These are phyloP conservation scores for Balaenoptera acutorostrata DNA, from an alignment of 2,113 vertebrate species.

Conservation along the genomic window DNA sequence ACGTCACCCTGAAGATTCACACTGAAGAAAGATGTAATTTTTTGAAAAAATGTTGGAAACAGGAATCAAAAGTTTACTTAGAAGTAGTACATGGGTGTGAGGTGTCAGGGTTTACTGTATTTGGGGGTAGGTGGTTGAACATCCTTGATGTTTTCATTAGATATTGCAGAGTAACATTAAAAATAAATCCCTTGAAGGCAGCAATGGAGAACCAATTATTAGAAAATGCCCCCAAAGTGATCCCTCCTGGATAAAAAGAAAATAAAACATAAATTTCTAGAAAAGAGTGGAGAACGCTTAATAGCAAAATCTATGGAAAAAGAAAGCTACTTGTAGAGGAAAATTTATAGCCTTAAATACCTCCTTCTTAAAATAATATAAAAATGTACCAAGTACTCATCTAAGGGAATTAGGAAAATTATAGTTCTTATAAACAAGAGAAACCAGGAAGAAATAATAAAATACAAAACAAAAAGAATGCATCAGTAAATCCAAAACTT, in stretches of 20 bases:
- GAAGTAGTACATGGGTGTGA: neutral
- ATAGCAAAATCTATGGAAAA: neutral
- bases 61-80: neutral
- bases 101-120: neutral
- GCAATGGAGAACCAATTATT: neutral
- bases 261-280: neutral
- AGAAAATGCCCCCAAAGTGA: neutral
- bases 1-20: neutral
- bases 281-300: neutral
- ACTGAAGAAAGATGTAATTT: neutral
- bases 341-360: neutral
- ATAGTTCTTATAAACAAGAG: neutral
- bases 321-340: neutral
- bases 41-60: neutral
- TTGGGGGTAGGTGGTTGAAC: neutral
- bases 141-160: neutral
- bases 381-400: neutral
- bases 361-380: neutral
- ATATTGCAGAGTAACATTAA: neutral
- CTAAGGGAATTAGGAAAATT: neutral
- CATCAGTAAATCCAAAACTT: neutral
- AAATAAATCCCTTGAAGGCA: neutral
- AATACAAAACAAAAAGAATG: neutral
- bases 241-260: neutral
- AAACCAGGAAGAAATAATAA: neutral